Conservation (phyloP, 2,797 vertebrate species). For the Zonotrichia albicollis region DNA sequence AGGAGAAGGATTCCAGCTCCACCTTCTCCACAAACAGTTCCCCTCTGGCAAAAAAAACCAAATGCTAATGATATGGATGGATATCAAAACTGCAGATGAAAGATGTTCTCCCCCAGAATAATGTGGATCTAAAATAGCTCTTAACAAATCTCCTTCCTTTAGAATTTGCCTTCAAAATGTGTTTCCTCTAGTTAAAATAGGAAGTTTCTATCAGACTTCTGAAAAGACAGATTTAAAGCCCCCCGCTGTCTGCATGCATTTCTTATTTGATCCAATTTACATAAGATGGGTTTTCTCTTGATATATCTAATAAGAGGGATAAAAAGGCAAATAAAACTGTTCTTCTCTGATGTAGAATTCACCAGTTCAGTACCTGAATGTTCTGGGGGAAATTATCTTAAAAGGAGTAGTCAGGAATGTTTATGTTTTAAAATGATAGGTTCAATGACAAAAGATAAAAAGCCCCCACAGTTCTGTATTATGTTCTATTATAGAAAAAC, state of each 20-base stretch:
- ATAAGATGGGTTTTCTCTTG: neutral
- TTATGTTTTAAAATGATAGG: neutral
- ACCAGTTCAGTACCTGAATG: neutral
- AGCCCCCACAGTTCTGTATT: neutral
- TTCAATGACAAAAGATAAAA: neutral
- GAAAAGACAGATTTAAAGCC: neutral
- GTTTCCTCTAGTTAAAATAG: neutral
- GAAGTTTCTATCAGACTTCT: neutral
- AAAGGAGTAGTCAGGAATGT: neutral
- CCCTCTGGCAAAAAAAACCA: neutral
- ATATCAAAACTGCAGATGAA: neutral
- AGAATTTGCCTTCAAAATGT: neutral
- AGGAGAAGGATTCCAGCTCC: neutral
- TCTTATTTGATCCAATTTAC: conserved; percentile 25
- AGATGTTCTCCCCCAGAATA: neutral
- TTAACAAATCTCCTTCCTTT: neutral
- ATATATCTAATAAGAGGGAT: neutral
- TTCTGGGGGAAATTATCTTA: neutral
- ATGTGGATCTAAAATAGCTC: neutral
- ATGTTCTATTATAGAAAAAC: neutral
- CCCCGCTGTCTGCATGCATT: neutral
- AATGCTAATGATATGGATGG: neutral
- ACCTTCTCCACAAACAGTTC: neutral
- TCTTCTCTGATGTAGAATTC: neutral
- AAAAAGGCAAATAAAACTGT: neutral